These are phyloP conservation scores for Charina bottae DNA, from an alignment of 2,113 vertebrate species.

Conservation along the genomic window DNA sequence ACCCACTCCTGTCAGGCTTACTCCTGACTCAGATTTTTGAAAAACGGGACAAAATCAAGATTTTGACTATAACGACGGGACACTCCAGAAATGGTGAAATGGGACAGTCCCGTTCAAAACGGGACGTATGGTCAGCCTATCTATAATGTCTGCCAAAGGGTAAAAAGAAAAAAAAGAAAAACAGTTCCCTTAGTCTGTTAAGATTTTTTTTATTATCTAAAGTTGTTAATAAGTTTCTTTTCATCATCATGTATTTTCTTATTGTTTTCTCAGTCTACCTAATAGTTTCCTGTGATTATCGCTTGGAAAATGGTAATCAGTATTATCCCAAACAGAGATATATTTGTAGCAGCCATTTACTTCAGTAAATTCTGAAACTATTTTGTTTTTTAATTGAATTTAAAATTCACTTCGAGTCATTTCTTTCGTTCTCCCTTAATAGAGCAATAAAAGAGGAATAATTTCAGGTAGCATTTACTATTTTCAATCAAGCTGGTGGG, in stretches of 20 bases:
- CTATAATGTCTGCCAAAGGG: too few species aligned
- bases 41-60: too few species aligned
- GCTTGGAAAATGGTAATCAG: not conserved
- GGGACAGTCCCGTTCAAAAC: too few species aligned
- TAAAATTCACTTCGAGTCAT: not conserved
- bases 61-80: too few species aligned
- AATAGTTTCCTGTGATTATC: not conserved
- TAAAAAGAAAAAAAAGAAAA: too few species aligned
- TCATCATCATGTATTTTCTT: not conserved
- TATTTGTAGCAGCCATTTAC: not conserved
- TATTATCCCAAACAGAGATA: not conserved
- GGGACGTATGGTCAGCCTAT: too few species aligned
- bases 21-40: too few species aligned
- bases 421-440: not conserved
- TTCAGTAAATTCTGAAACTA: not conserved
- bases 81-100: too few species aligned
- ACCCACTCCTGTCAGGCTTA: too few species aligned
- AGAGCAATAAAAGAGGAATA: not conserved
- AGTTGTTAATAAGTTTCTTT: not conserved
- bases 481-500: not conserved
- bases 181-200: not conserved
- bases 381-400: not conserved
- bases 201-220: not conserved
- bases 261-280: not conserved
- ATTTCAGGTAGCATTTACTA: constrained; percentile 34